phyloP scores from a whole-genome alignment of 2,888 invertebrate species.

The Falcaria lacertinaria region DNA sequence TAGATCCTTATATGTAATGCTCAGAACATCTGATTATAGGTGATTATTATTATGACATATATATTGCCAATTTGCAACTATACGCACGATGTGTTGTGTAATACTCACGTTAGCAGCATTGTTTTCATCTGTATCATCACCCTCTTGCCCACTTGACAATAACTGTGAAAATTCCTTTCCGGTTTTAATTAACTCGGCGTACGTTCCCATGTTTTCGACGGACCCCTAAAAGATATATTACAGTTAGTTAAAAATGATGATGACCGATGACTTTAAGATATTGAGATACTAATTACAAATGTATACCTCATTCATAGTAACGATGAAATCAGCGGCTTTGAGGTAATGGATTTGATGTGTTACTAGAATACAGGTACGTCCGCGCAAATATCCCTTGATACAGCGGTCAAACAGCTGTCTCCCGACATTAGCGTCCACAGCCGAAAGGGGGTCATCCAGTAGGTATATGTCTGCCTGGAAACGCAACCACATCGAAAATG shows the following conservation, averaged over 20 bases:
- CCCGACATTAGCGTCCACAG: constrained; percentile 89
- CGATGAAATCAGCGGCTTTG: constrained; percentile 67
- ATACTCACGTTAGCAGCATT: constrained; percentile 19
- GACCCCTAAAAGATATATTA: constrained; percentile 56
- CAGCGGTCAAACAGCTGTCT: constrained; percentile 87
- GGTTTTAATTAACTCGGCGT: constrained; percentile 73
- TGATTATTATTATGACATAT: too few species aligned
- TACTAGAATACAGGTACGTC: constrained; percentile 86
- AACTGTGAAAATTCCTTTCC: constrained; percentile 72
- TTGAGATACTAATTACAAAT: background rate
- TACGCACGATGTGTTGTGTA: too few species aligned
- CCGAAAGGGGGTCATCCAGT: constrained; percentile 90
- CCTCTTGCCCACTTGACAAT: constrained; percentile 45
- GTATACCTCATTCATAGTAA: constrained; percentile 74
- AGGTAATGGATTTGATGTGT: constrained; percentile 90
- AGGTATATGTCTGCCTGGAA: constrained; percentile 86
- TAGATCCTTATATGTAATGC: too few species aligned
- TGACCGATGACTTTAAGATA: too few species aligned
- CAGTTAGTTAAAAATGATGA: too few species aligned
- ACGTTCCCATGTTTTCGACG: constrained; percentile 80
- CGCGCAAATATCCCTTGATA: constrained; percentile 81
- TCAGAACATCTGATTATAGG: too few species aligned
- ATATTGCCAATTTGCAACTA: too few species aligned
- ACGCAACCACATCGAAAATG: background rate
- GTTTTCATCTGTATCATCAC: constrained; percentile 28